phyloP scores from a whole-genome alignment of 2,888 invertebrate genomes.

The Brachyptera risi region DNA sequence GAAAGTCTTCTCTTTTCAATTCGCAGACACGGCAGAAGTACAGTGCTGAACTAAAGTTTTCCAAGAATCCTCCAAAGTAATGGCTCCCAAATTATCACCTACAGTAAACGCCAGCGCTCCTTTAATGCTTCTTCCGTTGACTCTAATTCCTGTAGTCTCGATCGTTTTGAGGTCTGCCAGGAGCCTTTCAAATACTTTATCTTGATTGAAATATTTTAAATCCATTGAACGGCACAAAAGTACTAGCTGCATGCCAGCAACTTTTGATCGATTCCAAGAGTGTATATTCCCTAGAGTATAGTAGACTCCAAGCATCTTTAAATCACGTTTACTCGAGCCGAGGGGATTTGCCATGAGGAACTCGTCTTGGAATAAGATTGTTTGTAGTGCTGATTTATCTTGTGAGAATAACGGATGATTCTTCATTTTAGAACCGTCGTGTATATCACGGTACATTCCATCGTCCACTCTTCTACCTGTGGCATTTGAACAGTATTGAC shows the following conservation, averaged over 20 bases:
- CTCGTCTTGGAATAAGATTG: background rate
- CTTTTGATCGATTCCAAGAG: background rate
- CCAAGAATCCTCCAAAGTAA: conserved; percentile 8
- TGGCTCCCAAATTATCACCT: conserved; percentile 21
- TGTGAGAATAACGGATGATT: conserved; percentile 9
- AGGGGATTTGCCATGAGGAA: conserved; percentile 9
- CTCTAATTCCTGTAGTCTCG: background rate
- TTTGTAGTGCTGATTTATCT: background rate
- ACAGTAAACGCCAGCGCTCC: background rate
- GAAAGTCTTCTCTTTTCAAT: background rate
- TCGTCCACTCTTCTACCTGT: background rate
- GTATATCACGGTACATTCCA: background rate
- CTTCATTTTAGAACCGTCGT: background rate
- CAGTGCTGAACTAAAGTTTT: conserved; percentile 1
- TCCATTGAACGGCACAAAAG: background rate
- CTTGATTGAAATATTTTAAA: background rate
- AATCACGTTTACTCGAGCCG: background rate
- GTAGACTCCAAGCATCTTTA: conserved; percentile 16
- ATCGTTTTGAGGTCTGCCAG: background rate
- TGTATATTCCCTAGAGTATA: conserved; percentile 8
- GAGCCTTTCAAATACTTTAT: background rate
- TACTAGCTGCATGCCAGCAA: conserved; percentile 10
- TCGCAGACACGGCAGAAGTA: conserved; percentile 20
- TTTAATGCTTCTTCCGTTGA: background rate
- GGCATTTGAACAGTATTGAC: background rate